Conservation (phyloP, 2,888 invertebrate genomes). For the Yponomeuta plumbellus region DNA sequence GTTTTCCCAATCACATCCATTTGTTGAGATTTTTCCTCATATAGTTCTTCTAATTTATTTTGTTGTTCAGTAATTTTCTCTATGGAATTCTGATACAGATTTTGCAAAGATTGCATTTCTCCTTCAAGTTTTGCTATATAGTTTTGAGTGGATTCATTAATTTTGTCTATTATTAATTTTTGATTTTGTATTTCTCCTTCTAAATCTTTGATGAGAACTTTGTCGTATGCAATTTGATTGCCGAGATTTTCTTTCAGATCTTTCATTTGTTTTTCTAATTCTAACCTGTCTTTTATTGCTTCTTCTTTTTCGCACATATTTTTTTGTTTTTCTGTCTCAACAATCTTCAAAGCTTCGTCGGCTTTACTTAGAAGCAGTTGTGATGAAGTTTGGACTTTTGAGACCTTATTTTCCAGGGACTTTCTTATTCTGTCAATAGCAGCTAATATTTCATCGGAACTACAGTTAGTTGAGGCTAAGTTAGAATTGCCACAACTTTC, state of each 20-base stretch:
- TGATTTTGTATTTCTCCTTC: slow-evolving; percentile 54
- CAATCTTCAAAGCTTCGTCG: slow-evolving; percentile 57
- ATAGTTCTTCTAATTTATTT: slow-evolving; percentile 31
- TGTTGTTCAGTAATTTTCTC: slow-evolving; percentile 38
- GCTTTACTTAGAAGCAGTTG: slow-evolving; percentile 58
- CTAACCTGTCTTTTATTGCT: slow-evolving; percentile 43
- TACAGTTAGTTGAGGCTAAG: slow-evolving; percentile 40
- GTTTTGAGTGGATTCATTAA: slow-evolving; percentile 44
- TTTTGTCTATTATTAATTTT: slow-evolving; percentile 50
- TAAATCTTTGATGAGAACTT: slow-evolving; percentile 47
- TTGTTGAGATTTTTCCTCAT: slow-evolving; percentile 33
- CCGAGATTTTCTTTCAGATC: slow-evolving; percentile 44
- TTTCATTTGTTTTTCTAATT: slow-evolving; percentile 44
- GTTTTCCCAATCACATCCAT: slow-evolving; percentile 32
- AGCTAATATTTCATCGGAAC: slow-evolving; percentile 40
- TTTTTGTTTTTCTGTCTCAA: slow-evolving; percentile 63
- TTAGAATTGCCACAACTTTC: slow-evolving; percentile 49
- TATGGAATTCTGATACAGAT: slow-evolving; percentile 41
- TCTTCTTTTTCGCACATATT: slow-evolving; percentile 59
- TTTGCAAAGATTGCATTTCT: slow-evolving; percentile 44
- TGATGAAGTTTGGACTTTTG: slow-evolving; percentile 54
- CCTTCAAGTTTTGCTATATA: slow-evolving; percentile 48
- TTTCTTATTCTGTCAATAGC: slow-evolving; percentile 50
- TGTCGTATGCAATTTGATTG: slow-evolving; percentile 42
- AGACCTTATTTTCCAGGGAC: slow-evolving; percentile 39